Evolutionary conservation across 2,888 invertebrate species (phyloP).

Genomic region (Hemistola chrysoprasaria): DNA sequence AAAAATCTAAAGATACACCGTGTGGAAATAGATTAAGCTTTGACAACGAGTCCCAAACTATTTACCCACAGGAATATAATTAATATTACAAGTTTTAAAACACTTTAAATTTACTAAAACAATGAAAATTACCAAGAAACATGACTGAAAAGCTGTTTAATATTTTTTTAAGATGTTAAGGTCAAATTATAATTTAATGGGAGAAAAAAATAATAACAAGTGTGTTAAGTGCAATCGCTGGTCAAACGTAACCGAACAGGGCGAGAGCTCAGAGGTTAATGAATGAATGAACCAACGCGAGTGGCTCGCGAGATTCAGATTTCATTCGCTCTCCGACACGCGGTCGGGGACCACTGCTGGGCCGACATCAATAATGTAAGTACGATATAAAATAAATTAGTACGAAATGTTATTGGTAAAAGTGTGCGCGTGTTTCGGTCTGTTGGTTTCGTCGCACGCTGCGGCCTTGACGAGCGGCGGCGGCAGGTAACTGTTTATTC

Average conservation of each 20-base stretch:
- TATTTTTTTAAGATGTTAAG: too few species aligned
- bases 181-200: too few species aligned
- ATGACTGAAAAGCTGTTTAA: too few species aligned
- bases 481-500: slow-evolving; percentile 22
- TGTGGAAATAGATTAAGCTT: too few species aligned
- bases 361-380: slow-evolving; percentile 7
- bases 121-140: too few species aligned
- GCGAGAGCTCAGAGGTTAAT: slow-evolving; percentile 4
- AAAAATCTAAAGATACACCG: too few species aligned
- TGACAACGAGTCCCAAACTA: too few species aligned
- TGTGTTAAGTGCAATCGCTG: neutral
- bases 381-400: neutral
- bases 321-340: neutral
- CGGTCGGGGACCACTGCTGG: neutral
- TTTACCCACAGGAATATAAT: too few species aligned
- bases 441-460: slow-evolving; percentile 22
- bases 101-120: too few species aligned
- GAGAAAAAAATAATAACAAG: too few species aligned
- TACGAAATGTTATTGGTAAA: slow-evolving; percentile 7
- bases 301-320: neutral
- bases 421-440: slow-evolving; percentile 23
- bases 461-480: slow-evolving; percentile 41
- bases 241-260: neutral
- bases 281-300: slow-evolving; percentile 1
- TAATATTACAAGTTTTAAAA: too few species aligned